Evolutionary conservation across 2,888 invertebrate genomes (phyloP).

Genomic region (Acleris holmiana): DNA sequence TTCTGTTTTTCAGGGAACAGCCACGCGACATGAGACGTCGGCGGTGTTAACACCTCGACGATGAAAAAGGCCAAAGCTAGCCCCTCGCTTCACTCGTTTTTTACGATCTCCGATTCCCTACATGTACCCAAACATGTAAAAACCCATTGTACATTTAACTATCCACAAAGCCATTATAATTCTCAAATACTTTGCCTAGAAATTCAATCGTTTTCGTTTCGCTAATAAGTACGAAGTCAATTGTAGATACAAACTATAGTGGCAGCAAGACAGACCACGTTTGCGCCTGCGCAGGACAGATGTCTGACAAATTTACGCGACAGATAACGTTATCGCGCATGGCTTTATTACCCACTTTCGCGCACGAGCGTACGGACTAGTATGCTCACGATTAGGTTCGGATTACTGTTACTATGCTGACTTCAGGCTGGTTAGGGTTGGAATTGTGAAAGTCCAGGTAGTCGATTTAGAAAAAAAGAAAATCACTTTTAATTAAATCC

Average conservation of each 20-base stretch:
- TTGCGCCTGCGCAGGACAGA: slow-evolving; percentile 32
- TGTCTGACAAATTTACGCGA: slow-evolving; percentile 40
- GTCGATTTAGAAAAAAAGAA: neutral
- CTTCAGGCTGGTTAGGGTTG: neutral
- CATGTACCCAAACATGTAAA: too few relatives aligned
- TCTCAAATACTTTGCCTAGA: neutral
- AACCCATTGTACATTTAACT: too few relatives aligned
- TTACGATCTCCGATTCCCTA: too few relatives aligned
- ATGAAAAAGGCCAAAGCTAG: too few relatives aligned
- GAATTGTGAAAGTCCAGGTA: neutral
- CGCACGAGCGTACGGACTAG: slow-evolving; percentile 16
- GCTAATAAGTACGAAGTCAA: slow-evolving; percentile 1
- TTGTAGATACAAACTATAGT: slow-evolving; percentile 1
- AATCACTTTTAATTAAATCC: too few relatives aligned
- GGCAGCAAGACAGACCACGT: slow-evolving; percentile 5
- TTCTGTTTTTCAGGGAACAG: too few relatives aligned
- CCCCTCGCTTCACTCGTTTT: too few relatives aligned
- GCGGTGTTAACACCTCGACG: too few relatives aligned
- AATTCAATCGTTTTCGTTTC: neutral
- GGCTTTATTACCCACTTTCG: slow-evolving; percentile 39
- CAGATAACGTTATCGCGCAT: slow-evolving; percentile 38
- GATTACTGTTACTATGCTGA: too few relatives aligned
- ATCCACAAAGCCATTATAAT: too few relatives aligned
- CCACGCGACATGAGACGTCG: too few relatives aligned
- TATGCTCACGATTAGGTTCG: neutral